phyloP scores from a whole-genome alignment of 2,113 vertebrate genomes.

The Hiodon alosoides region DNA sequence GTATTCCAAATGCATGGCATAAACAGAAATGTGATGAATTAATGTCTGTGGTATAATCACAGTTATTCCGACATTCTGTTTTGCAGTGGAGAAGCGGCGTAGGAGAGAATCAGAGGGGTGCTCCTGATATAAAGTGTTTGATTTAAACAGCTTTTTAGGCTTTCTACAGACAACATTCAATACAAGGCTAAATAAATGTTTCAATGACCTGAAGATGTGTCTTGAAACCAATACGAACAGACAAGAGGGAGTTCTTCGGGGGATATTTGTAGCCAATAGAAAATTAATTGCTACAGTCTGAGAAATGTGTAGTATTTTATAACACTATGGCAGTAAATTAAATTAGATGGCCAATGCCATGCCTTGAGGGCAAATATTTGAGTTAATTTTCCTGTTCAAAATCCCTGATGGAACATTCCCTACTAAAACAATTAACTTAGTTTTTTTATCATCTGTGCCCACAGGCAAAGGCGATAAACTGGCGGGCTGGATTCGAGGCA shows the following conservation, averaged over 20 bases:
- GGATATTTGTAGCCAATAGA: neutral
- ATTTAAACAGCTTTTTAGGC: neutral
- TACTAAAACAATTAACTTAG: conserved; percentile 2
- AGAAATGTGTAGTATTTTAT: neutral
- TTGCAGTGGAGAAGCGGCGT: too few relatives aligned
- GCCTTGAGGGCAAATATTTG: conserved; percentile 1
- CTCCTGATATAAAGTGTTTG: too few relatives aligned
- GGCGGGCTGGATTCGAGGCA: too few relatives aligned
- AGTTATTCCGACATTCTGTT: too few relatives aligned
- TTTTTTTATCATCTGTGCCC: neutral
- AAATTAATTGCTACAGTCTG: conserved; percentile 1
- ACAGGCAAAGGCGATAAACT: neutral
- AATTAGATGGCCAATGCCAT: neutral
- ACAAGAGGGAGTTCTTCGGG: neutral
- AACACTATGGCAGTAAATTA: neutral
- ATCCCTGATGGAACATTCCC: neutral
- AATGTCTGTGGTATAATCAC: too few relatives aligned
- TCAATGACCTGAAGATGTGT: neutral
- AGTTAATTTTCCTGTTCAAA: neutral
- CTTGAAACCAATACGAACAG: neutral
- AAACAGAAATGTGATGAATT: too few relatives aligned
- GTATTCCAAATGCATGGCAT: too few relatives aligned
- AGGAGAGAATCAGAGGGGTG: too few relatives aligned
- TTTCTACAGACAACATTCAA: too few relatives aligned
- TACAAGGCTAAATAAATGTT: neutral